These are phyloP conservation scores for Carduelis carduelis DNA, from an alignment of 2,797 vertebrate species.

Conservation along the genomic window DNA sequence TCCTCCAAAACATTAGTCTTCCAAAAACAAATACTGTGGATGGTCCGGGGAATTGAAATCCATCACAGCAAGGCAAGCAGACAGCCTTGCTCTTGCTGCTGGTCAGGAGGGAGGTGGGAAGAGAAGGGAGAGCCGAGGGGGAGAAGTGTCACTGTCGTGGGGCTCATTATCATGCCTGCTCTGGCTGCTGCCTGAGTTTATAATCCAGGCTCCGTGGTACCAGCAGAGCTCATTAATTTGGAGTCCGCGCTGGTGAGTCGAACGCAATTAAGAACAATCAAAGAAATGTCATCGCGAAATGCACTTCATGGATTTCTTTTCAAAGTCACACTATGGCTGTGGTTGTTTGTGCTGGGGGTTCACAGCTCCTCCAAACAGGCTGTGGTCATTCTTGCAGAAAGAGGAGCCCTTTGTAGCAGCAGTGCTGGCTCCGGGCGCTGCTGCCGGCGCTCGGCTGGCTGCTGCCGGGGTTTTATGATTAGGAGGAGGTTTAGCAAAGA, in stretches of 20 bases:
- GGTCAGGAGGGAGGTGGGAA: constrained; percentile 37
- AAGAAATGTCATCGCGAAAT: neutral
- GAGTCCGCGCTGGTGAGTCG: neutral
- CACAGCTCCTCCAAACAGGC: neutral
- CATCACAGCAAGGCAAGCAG: constrained; percentile 2
- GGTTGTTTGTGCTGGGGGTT: neutral
- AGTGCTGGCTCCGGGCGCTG: neutral
- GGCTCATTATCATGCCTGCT: constrained; percentile 31
- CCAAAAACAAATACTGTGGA: constrained; percentile 20
- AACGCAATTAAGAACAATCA: constrained; percentile 41
- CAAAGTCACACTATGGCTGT: neutral
- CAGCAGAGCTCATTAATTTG: constrained; percentile 37
- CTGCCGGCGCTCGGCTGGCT: neutral
- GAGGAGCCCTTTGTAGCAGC: neutral
- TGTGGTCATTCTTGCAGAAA: neutral
- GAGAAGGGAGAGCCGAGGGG: neutral
- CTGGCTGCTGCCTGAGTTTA: neutral
- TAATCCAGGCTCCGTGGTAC: neutral
- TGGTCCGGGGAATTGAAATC: constrained; percentile 19
- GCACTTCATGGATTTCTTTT: neutral
- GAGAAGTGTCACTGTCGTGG: neutral
- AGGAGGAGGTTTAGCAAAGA: neutral
- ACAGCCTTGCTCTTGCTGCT: neutral
- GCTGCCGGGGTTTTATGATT: neutral
- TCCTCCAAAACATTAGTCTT: neutral